Base-by-base conservation (phyloP, 2,888 invertebrate species). In the Pherbina coryleti region DNA sequence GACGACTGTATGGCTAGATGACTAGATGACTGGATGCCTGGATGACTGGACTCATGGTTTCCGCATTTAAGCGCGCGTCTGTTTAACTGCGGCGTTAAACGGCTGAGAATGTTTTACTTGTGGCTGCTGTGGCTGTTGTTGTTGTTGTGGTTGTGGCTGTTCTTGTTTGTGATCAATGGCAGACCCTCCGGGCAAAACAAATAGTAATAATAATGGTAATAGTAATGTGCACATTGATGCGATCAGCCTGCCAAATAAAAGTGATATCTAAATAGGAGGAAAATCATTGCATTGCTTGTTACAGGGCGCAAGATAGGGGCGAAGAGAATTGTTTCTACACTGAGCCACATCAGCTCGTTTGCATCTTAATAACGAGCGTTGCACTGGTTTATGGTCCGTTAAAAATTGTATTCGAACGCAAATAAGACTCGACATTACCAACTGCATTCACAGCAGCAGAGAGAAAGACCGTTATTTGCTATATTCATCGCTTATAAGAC, bases 171-270 rank as follows among this genome's bases (percentile, higher is more conserved):
- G 75, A 75, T 75, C 53, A 67, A 75, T 75, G 75, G 49, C 22
- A 5, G 67, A 66, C 66, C 75, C 75, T 75, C 67, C 34, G 66
- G 75, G 37, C 75, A 75, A 75, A 75, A 55, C 75, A 75, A 75
- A 75, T 75, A 75, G 37, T 66, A 75, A 75, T 75, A 75, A 75
- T 67, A 75, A 67, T 75, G 62, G 60, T 73, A 28, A 62, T 62
- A 62, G 73, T 62, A 49, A 73, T 62, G 73, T 49, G 60, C 17
- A 34, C 22, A 34, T 37, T n/a, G 55, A 55, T 55, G 22, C 67
- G 67, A 75, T 75, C 75, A 22, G 51, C 66, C 31, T 49, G 66
- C 75, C 66, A 75, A 66, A 55, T 67, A 67, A 67, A 75, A 69
- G 55, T 75, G 75, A 75, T 75, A 75, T 75, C 75, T 75, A 75